These are phyloP conservation scores for Halcyon badia DNA, from an alignment of 2,797 vertebrate species.

Conservation along the genomic window DNA sequence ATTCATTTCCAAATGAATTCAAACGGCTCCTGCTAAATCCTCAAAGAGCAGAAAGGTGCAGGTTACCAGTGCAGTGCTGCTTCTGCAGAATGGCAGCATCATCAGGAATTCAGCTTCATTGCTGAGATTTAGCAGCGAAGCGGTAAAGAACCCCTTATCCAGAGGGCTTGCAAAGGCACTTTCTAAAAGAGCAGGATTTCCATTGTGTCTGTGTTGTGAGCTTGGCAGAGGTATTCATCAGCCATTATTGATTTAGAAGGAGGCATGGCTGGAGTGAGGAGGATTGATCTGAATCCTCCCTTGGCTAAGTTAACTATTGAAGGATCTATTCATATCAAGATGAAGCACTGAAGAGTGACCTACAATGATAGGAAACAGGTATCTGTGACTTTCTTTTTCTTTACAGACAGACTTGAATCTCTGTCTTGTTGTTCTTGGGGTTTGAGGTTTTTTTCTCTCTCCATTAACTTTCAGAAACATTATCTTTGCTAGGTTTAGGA, in stretches of 20 bases:
- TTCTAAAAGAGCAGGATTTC: constrained; percentile 27
- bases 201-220: constrained; percentile 1
- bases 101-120: neutral
- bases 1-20: neutral
- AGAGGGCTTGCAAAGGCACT: constrained; percentile 37
- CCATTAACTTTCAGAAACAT: neutral
- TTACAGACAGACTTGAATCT: neutral
- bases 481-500: neutral
- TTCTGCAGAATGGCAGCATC: neutral
- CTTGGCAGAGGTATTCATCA: constrained; percentile 49
- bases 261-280: constrained; percentile 19
- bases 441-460: neutral
- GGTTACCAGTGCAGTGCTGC: neutral
- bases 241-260: constrained; percentile 42
- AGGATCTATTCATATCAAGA: neutral
- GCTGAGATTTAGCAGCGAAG: neutral
- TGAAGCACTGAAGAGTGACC: neutral
- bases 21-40: neutral
- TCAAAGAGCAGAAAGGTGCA: neutral
- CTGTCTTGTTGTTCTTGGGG: neutral
- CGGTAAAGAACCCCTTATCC: constrained; percentile 7
- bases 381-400: neutral
- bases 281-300: constrained; percentile 53
- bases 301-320: constrained; percentile 34
- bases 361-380: neutral